phyloP scores from a whole-genome alignment of 2,888 invertebrate species.

The Esperia sulphurella region DNA sequence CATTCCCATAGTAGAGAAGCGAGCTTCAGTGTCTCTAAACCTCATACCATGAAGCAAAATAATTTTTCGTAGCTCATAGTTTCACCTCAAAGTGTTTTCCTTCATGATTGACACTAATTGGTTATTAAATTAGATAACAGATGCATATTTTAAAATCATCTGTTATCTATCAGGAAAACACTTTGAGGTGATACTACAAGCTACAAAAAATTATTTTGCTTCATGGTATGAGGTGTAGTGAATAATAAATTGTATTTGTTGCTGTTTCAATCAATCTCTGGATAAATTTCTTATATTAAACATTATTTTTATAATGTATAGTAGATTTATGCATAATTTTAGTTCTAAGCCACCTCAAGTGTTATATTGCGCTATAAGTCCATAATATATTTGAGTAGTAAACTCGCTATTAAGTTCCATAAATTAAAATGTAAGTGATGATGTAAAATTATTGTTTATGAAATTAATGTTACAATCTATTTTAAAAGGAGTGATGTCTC shows the following conservation, averaged over 20 bases:
- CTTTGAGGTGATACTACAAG: too few species aligned
- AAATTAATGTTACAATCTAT: conserved; percentile 56
- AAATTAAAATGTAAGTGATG: conserved; percentile 44
- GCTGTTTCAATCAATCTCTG: conserved; percentile 45
- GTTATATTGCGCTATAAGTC: conserved; percentile 59
- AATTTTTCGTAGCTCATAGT: too few species aligned
- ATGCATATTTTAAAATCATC: too few species aligned
- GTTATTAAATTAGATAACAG: too few species aligned
- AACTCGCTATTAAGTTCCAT: conserved; percentile 45
- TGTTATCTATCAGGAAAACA: too few species aligned
- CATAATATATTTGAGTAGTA: conserved; percentile 42
- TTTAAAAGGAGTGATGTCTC: conserved; percentile 70
- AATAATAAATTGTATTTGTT: conserved; percentile 34
- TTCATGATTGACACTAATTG: too few species aligned
- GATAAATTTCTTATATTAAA: conserved; percentile 56
- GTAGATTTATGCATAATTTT: conserved; percentile 48
- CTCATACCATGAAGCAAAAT: too few species aligned
- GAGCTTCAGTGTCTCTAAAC: conserved; percentile 28
- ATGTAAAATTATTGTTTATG: conserved; percentile 55
- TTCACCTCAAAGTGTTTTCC: too few species aligned
- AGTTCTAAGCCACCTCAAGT: conserved; percentile 70
- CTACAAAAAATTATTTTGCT: too few species aligned
- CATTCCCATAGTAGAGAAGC: conserved; percentile 1
- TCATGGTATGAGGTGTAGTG: too few species aligned
- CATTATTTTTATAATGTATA: conserved; percentile 58